Percentiles rank a stretch among this genome's conserved stretches.
These are phyloP conservation scores for Cordilura impudica DNA, from an alignment of 2,888 invertebrate genomes.

Conservation along the genomic window DNA sequence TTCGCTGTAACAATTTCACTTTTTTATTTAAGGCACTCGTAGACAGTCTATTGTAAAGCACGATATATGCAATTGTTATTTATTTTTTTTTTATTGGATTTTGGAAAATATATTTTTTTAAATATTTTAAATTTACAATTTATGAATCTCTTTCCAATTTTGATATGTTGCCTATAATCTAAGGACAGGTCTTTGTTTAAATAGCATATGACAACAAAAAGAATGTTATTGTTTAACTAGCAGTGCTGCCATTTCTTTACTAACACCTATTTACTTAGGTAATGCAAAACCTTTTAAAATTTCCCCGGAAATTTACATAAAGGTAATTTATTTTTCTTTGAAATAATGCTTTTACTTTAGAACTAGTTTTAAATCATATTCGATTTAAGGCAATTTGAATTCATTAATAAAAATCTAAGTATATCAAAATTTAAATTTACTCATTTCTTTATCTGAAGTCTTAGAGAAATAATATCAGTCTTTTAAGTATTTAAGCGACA, in stretches of 20 bases:
- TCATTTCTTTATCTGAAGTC: too few relatives aligned
- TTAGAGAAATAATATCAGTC: too few relatives aligned
- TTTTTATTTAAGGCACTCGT: constrained; percentile 45
- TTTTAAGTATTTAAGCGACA: too few relatives aligned
- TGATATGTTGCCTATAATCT: constrained; percentile 27
- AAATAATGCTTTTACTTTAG: too few relatives aligned
- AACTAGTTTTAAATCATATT: too few relatives aligned
- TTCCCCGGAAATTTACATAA: too few relatives aligned
- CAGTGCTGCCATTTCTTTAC: constrained; percentile 27
- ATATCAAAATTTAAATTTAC: too few relatives aligned
- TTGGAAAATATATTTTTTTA: neutral
- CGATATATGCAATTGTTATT: neutral
- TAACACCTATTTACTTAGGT: too few relatives aligned
- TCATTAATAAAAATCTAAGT: too few relatives aligned
- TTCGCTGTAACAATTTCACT: constrained; percentile 3
- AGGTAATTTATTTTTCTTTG: too few relatives aligned
- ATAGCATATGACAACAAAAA: constrained; percentile 34
- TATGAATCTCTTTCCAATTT: neutral
- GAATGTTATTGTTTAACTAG: constrained; percentile 1
- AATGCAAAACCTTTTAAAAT: too few relatives aligned
- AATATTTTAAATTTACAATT: neutral
- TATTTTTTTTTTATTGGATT: neutral
- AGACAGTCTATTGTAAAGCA: constrained; percentile 26
- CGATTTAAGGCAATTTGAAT: too few relatives aligned
- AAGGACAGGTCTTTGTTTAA: constrained; percentile 14